Percentiles rank a stretch among this genome's conserved stretches.
phyloP scores from a whole-genome alignment of 1,140 invertebrate species.

The Drosophila cardini region DNA sequence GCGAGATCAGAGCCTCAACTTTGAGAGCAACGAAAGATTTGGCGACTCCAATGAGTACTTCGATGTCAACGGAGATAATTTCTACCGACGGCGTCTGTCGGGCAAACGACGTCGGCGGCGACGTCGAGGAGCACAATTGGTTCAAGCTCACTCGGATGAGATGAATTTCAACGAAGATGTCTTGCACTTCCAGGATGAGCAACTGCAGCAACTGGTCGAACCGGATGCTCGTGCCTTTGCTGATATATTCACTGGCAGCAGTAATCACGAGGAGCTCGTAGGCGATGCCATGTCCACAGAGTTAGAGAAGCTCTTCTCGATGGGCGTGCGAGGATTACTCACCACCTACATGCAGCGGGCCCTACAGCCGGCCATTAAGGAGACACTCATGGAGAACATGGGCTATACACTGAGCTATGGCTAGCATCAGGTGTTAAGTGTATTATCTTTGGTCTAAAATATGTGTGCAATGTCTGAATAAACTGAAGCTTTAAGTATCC shows the following conservation, averaged over 20 bases:
- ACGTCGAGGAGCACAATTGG: slow-evolving; percentile 35
- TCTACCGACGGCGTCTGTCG: slow-evolving; percentile 64
- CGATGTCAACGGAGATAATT: slow-evolving; percentile 70
- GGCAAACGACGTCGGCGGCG: slow-evolving; percentile 55
- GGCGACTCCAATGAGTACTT: slow-evolving; percentile 62
- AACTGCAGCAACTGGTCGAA: slow-evolving; percentile 72
- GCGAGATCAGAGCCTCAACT: slow-evolving; percentile 57
- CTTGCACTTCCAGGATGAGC: slow-evolving; percentile 72
- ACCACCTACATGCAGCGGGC: slow-evolving; percentile 93
- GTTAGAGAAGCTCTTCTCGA: slow-evolving; percentile 93
- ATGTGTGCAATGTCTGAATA: slow-evolving; percentile 33
- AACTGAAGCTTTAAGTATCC: slow-evolving; percentile 71
- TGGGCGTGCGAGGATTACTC: slow-evolving; percentile 90
- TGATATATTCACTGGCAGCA: slow-evolving; percentile 58
- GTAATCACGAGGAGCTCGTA: slow-evolving; percentile 70
- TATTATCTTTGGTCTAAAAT: slow-evolving; percentile 16
- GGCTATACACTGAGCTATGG: slow-evolving; percentile 94
- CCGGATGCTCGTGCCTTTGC: slow-evolving; percentile 81
- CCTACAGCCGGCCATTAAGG: slow-evolving; percentile 92
- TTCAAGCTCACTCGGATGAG: slow-evolving; percentile 56
- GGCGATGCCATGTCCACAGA: slow-evolving; percentile 89
- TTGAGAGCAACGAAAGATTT: slow-evolving; percentile 56
- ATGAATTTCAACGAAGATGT: slow-evolving; percentile 84
- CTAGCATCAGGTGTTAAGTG: slow-evolving; percentile 32
- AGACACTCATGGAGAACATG: slow-evolving; percentile 93